Conservation (phyloP, 2,797 vertebrate genomes). For the Synanceia verrucosa region DNA sequence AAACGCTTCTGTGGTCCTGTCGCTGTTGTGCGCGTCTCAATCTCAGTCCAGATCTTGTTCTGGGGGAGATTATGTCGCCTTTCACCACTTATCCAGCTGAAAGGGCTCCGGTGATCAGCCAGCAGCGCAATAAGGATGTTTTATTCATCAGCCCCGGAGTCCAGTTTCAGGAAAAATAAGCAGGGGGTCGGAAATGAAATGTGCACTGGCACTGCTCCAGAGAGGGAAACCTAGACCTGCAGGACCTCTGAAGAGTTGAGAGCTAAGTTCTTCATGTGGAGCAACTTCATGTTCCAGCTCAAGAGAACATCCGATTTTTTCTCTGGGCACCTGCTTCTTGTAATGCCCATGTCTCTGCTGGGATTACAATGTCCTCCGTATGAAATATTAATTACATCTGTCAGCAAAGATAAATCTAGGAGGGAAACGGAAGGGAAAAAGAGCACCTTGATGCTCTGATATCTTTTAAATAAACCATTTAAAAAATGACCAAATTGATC, state of each 20-base stretch:
- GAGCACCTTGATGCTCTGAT: not conserved
- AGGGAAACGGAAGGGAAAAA: slow-evolving; percentile 18
- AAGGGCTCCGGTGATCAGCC: slow-evolving; percentile 75
- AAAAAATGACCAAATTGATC: not conserved
- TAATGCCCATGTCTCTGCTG: slow-evolving; percentile 29
- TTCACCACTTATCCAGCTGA: slow-evolving; percentile 83
- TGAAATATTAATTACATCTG: slow-evolving; percentile 63
- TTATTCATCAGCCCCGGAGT: slow-evolving; percentile 80
- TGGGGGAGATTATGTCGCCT: slow-evolving; percentile 80
- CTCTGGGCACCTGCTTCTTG: slow-evolving; percentile 25
- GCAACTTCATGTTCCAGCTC: not conserved
- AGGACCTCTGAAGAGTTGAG: too few species aligned
- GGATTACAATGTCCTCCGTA: slow-evolving; percentile 26
- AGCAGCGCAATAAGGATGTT: slow-evolving; percentile 74
- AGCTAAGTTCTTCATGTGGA: too few species aligned
- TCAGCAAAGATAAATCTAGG: slow-evolving; percentile 36
- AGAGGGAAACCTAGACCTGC: slow-evolving; percentile 31
- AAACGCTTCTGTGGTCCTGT: slow-evolving; percentile 6
- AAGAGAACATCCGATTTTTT: not conserved
- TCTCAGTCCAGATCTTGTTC: slow-evolving; percentile 82
- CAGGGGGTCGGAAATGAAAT: slow-evolving; percentile 78
- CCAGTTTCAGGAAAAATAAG: slow-evolving; percentile 78
- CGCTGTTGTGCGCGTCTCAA: slow-evolving; percentile 59
- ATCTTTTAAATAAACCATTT: not conserved
- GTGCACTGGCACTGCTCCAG: slow-evolving; percentile 45